A percentile compares a stretch with the other conserved stretches of the same genome.
Conservation (phyloP, 2,797 vertebrate genomes). For the Schizothorax lantsangensis region DNA sequence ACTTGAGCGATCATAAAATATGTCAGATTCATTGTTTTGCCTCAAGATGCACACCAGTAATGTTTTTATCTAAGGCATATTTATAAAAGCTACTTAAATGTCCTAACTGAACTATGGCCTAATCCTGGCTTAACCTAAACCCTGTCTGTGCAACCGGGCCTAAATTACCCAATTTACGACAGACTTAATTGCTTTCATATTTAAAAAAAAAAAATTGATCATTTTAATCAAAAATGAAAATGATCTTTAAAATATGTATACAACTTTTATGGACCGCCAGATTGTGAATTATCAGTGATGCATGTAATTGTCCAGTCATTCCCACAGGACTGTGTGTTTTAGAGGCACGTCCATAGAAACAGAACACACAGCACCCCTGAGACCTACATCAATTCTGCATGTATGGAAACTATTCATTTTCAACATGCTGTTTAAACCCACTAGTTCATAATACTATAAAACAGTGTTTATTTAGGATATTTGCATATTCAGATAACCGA, state of each 20-base stretch:
- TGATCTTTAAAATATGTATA: constrained; percentile 7
- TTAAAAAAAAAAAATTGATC: no score
- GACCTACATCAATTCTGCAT: constrained; percentile 8
- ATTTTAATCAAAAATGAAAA: no score
- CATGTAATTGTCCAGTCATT: constrained; percentile 48
- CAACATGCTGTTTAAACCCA: background rate
- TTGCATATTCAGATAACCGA: background rate
- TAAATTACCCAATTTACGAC: background rate
- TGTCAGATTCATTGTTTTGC: background rate
- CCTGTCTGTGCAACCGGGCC: background rate
- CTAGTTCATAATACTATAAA: background rate
- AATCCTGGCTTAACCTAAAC: background rate
- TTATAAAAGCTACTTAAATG: background rate
- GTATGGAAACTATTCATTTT: constrained; percentile 11
- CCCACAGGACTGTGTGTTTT: constrained; percentile 70
- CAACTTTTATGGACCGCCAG: constrained; percentile 1
- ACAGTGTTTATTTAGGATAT: background rate
- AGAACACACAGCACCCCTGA: constrained; percentile 35
- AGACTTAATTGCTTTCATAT: background rate
- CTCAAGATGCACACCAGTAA: background rate
- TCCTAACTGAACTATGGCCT: background rate
- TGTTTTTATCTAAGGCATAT: background rate
- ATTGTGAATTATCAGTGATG: constrained; percentile 4
- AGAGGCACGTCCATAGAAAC: constrained; percentile 72
- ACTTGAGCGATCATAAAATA: background rate